Evolutionary conservation across 2,113 vertebrate species (phyloP).

Genomic region (Pristiophorus japonicus): DNA sequence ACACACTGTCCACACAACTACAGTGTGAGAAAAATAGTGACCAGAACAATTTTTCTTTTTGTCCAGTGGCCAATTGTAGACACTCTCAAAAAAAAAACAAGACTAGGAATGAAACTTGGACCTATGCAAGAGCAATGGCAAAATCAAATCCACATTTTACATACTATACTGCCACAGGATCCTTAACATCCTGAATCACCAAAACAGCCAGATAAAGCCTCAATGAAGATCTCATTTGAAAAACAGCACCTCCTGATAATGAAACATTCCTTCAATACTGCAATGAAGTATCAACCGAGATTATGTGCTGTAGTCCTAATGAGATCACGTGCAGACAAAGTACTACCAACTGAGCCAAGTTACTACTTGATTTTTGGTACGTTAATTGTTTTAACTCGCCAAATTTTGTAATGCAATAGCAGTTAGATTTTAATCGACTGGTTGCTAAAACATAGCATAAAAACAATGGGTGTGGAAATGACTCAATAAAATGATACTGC

Average conservation of each 20-base stretch:
- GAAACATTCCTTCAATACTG: background rate
- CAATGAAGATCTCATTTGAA: background rate
- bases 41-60: background rate
- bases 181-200: background rate
- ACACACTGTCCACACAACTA: background rate
- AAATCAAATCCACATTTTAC: background rate
- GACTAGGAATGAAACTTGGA: background rate
- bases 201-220: background rate
- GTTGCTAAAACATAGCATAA: slow-evolving; percentile 13
- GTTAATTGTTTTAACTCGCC: background rate
- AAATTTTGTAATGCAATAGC: background rate
- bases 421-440: background rate
- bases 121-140: background rate
- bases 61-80: background rate
- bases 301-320: background rate
- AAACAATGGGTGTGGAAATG: background rate
- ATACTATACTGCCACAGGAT: background rate
- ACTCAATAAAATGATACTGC: slow-evolving; percentile 10
- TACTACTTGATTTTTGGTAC: background rate
- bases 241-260: background rate
- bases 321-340: background rate
- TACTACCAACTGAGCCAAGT: background rate
- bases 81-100: background rate
- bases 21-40: background rate
- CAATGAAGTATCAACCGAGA: background rate